Base-by-base conservation (phyloP, 2,797 vertebrate genomes). In the Triplophysa yarkandensis region DNA sequence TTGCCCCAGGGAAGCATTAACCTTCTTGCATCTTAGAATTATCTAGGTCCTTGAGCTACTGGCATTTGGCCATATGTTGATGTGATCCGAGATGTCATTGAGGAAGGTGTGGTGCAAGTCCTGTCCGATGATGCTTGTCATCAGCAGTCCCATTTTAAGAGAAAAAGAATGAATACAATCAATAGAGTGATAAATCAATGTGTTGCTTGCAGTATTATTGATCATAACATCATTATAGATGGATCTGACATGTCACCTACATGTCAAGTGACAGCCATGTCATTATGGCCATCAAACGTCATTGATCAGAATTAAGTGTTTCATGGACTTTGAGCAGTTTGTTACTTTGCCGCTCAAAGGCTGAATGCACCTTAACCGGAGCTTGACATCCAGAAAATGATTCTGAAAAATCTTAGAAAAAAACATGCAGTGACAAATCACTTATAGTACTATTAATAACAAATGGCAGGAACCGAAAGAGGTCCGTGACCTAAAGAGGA, bases 1-100 rank as follows among this genome's bases (percentile, higher is more conserved):
- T 65, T 55, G 48, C 61, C 44, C 61, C 17, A 44, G 71, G 71
- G 71, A 73, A 65, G 48, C 48, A 65, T 55, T 73, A 32, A 73
- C 50, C 71, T 73, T 65, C 32, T 9, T 30, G n/a, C 41, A 43
- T 55, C 27, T 43, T n/a, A 21, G 60, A 64, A 55, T 44, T 3
- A 23, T 21, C 8, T 8, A 27, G 36, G n/a, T 32, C n/a, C 25
- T 65, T 57, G 25, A 36, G 48, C 2, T 32, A 30, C 36, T 64
- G 71, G 71, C 61, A 3, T 1, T 16, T n/a, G 34, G 48, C 61
- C 36, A 55, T 55, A 17, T 73, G 61, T 55, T 73, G 71, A 73
- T 44, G 11, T 3, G 8, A 34, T 34, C 32, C 23, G 32, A 64
- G 60, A 54, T 64, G 27, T 73, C 50, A 57, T 25, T 65, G 61